Evolutionary conservation across 92 coral and sea anemone genomes (phyloP).

Genomic region (Siderastrea siderea): DNA sequence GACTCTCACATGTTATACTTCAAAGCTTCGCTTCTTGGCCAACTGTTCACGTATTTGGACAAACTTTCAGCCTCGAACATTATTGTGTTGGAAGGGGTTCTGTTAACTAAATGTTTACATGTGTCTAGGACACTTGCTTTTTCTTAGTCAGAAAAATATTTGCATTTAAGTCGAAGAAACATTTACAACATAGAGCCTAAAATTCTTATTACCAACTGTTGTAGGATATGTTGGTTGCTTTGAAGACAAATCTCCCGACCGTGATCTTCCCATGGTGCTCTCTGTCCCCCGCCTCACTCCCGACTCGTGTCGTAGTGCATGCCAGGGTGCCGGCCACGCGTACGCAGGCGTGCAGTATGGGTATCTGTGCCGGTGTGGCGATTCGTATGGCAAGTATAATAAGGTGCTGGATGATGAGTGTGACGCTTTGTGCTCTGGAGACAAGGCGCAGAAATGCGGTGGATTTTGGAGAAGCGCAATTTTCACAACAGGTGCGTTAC

Average conservation of each 20-base stretch:
- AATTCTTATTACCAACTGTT: not conserved
- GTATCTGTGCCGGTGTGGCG: slow-evolving; percentile 97
- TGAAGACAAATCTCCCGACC: slow-evolving; percentile 91
- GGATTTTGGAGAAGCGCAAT: slow-evolving; percentile 93
- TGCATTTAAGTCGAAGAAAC: not conserved
- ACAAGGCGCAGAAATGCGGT: slow-evolving; percentile 89
- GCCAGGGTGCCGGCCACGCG: slow-evolving; percentile 87
- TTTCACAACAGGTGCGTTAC: slow-evolving; percentile 86
- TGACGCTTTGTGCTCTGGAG: slow-evolving; percentile 87
- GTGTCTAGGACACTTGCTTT: no score
- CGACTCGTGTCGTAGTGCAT: slow-evolving; percentile 86
- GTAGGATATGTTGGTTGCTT: slow-evolving; percentile 95
- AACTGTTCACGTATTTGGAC: no score
- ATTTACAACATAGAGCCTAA: not conserved
- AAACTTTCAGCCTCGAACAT: no score
- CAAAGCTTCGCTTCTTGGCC: no score
- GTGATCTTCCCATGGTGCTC: slow-evolving; percentile 84
- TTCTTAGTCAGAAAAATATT: no score
- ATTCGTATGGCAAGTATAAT: slow-evolving; percentile 89
- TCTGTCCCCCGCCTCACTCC: slow-evolving; percentile 92
- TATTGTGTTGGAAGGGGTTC: no score
- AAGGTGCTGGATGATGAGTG: slow-evolving; percentile 87
- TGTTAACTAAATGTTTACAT: no score
- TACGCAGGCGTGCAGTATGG: slow-evolving; percentile 99
- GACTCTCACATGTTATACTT: no score